A percentile compares a stretch with the other conserved stretches of the same genome.
These are phyloP conservation scores for Lacanobia wlatinum DNA, from an alignment of 2,888 invertebrate species.

Conservation along the genomic window DNA sequence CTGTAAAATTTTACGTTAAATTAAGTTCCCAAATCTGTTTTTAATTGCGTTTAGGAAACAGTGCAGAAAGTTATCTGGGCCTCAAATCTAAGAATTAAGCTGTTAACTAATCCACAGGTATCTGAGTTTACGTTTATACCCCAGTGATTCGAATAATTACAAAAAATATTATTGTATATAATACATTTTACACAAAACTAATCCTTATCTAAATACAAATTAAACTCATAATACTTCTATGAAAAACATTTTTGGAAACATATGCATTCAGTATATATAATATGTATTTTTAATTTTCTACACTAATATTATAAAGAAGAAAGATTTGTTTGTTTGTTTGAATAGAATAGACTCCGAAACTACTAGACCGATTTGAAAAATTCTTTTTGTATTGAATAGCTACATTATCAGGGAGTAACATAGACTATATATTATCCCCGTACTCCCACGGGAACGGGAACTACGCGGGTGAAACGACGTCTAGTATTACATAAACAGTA, in stretches of 20 bases:
- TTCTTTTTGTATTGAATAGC: no score
- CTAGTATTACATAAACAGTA: slow-evolving; percentile 38
- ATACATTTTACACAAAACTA: slow-evolving; percentile 14
- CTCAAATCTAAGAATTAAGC: slow-evolving; percentile 32
- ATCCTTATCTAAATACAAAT: slow-evolving; percentile 7
- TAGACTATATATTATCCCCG: no score
- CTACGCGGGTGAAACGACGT: no score
- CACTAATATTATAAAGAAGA: no score
- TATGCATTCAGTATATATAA: slow-evolving; percentile 14
- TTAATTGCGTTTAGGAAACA: slow-evolving; percentile 59
- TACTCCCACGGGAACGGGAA: no score
- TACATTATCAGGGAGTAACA: no score
- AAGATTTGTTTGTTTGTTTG: no score
- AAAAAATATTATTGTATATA: slow-evolving; percentile 11
- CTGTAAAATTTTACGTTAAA: slow-evolving; percentile 38
- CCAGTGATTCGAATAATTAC: slow-evolving; percentile 42
- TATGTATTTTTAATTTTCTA: no score
- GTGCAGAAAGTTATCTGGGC: slow-evolving; percentile 54
- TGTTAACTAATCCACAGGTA: slow-evolving; percentile 47
- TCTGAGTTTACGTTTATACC: slow-evolving; percentile 4
- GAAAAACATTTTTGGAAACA: neutral
- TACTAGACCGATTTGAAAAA: no score
- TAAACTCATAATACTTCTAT: slow-evolving; percentile 9
- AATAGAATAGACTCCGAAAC: no score
- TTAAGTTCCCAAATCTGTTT: slow-evolving; percentile 54